Evolutionary conservation across 1,140 invertebrate species (phyloP).

Genomic region (Diabrotica undecimpunctata): DNA sequence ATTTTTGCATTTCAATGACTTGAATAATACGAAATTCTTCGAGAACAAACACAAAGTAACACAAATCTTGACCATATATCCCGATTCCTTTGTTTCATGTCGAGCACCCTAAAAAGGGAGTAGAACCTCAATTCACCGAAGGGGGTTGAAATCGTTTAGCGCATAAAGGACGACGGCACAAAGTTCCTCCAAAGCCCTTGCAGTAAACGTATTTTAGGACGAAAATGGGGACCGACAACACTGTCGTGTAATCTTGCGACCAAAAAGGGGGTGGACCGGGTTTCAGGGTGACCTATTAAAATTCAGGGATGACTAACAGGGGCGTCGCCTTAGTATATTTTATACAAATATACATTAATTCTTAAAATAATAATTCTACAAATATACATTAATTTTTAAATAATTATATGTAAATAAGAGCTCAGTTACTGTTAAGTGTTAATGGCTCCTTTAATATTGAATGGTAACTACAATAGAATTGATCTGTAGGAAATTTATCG

Average conservation of each 20-base stretch:
- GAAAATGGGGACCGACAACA: conserved; percentile 6
- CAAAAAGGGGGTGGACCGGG: conserved; percentile 10
- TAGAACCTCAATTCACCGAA: neutral
- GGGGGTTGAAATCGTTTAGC: neutral
- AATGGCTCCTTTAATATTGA: too few relatives aligned
- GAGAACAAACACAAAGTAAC: conserved; percentile 7
- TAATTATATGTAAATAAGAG: too few relatives aligned
- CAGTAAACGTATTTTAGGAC: conserved; percentile 3
- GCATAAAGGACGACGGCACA: neutral
- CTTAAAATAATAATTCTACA: too few relatives aligned
- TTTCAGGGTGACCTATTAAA: conserved; percentile 12
- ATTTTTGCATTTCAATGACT: neutral
- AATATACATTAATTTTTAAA: too few relatives aligned
- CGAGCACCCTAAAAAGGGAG: conserved; percentile 8
- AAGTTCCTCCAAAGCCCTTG: neutral
- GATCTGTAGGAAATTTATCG: too few relatives aligned
- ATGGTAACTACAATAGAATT: too few relatives aligned
- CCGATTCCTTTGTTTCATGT: conserved; percentile 13
- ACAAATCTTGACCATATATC: conserved; percentile 14
- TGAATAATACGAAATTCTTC: neutral
- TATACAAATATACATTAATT: too few relatives aligned
- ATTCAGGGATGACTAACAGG: conserved; percentile 5
- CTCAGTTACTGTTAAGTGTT: too few relatives aligned
- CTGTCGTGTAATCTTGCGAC: neutral
- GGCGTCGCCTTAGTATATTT: too few relatives aligned